A percentile compares a stretch with the other conserved stretches of the same genome.
Conservation (phyloP, 1,140 invertebrate species). For the Lepidurus arcticus region DNA sequence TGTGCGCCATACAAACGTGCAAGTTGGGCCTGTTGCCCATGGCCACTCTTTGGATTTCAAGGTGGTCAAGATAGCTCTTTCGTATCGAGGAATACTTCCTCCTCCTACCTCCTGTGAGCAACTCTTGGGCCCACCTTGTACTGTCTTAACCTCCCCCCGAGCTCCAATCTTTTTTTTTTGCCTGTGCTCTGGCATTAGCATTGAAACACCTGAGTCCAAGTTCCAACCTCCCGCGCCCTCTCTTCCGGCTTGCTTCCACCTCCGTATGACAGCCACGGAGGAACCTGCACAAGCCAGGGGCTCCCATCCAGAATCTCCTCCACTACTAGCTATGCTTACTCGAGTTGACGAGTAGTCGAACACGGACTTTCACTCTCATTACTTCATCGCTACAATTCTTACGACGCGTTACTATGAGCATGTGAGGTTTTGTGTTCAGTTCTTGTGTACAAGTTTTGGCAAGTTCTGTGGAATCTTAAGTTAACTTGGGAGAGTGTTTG, state of each 20-base stretch:
- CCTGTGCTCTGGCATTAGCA: neutral
- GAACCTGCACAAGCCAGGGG: neutral
- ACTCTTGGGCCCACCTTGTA: neutral
- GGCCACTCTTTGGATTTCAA: neutral
- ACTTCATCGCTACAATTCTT: conserved; percentile 27
- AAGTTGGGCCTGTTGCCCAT: conserved; percentile 19
- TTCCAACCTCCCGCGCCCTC: neutral
- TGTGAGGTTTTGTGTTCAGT: neutral
- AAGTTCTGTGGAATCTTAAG: neutral
- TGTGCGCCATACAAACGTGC: conserved; percentile 1
- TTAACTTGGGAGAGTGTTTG: neutral
- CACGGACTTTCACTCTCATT: conserved; percentile 34
- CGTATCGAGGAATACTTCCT: neutral
- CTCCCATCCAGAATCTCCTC: conserved; percentile 12
- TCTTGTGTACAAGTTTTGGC: neutral
- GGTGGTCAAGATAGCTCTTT: conserved; percentile 17
- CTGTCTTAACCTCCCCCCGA: neutral
- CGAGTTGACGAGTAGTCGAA: conserved; percentile 20
- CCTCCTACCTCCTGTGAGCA: neutral
- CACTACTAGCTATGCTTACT: conserved; percentile 12
- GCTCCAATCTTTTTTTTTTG: neutral
- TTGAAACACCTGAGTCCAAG: neutral
- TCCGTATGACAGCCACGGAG: conserved; percentile 16
- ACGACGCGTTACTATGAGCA: neutral
- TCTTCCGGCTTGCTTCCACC: conserved; percentile 17